These are phyloP conservation scores for Phyllostomus hastatus DNA, from an alignment of 2,113 vertebrate genomes.

Conservation along the genomic window DNA sequence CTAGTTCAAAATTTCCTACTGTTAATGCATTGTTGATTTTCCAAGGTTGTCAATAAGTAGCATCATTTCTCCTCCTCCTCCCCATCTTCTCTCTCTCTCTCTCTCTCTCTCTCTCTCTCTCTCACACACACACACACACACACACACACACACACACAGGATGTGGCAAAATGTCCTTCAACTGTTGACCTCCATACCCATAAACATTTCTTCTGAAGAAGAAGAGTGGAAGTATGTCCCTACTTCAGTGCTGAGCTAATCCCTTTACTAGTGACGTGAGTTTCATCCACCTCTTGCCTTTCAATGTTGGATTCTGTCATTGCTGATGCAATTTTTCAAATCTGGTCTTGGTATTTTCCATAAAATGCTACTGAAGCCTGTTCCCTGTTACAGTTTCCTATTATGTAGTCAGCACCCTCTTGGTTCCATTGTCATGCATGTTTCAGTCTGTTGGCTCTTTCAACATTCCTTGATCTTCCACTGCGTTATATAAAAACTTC, in stretches of 20 bases:
- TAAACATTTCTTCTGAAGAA: neutral
- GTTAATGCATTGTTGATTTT: neutral
- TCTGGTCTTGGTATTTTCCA: neutral
- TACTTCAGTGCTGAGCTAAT: neutral
- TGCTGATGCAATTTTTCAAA: neutral
- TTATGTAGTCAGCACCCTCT: neutral
- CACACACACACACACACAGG: neutral
- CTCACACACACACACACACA: neutral
- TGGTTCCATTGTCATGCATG: neutral
- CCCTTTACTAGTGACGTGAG: too few relatives aligned
- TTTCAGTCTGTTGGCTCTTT: neutral
- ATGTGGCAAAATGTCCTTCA: neutral
- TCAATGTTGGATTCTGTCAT: neutral
- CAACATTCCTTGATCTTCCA: neutral
- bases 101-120: neutral
- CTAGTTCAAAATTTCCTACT: neutral
- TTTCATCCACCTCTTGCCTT: neutral
- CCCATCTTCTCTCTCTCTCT: neutral
- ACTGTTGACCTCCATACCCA: neutral
- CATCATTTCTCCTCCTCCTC: neutral
- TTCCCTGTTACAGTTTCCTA: neutral
- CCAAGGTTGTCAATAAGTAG: neutral
- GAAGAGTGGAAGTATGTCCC: too few relatives aligned
- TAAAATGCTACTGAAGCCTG: neutral
- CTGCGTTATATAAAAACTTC: neutral